Base-by-base conservation (phyloP, 2,113 vertebrate genomes). In the Rhinogobius similis region DNA sequence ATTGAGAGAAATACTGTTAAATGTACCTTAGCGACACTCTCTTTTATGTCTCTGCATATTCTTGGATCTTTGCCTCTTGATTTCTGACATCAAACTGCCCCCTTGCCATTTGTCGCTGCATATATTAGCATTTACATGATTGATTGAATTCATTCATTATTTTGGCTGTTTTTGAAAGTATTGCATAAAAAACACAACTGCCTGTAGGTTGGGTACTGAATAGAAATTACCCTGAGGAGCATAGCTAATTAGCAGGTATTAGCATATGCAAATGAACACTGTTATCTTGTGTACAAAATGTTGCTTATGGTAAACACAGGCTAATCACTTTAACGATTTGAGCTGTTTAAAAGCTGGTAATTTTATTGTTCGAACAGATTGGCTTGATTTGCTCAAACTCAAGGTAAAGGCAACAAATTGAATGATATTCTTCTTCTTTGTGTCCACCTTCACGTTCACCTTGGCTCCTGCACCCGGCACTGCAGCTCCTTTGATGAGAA, bases 51-150 rank as follows among this genome's bases (percentile, higher is more conserved):
- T 79, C 14, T 4, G 68, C 69, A 75, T 74, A 71, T 80, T 73
- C 70, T 65, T 41, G 75, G 64, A 81, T 81, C 66, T 75, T 70
- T 73, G 64, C 81, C 79, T 88, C 73, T 79, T 76, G 70, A 83
- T 84, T 88, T 80, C 70, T 90, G 89, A 86, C 89, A 91, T 90
- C 89, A 90, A 90, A 79, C 75, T 53, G 55, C 43, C 62, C 87
- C 79, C 85, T 76, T 83, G 87, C 81, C 87, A 91, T 90, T 91
- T 89, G 78, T 82, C 75, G 26, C 58, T 13, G 84, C 82, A 91
- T 91, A 82, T 86, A 90, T 93, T 91, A 92, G 88, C 92, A 86
- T 92, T 91, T 91, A 90, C 78, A 76, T 92, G 91, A 92, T 90
- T 91, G 88, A 91, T 91, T 90, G 83, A 84, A 85, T 91, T 82